These are phyloP conservation scores for Ricordea florida DNA, from an alignment of 92 coral and sea anemone genomes.

Conservation along the genomic window DNA sequence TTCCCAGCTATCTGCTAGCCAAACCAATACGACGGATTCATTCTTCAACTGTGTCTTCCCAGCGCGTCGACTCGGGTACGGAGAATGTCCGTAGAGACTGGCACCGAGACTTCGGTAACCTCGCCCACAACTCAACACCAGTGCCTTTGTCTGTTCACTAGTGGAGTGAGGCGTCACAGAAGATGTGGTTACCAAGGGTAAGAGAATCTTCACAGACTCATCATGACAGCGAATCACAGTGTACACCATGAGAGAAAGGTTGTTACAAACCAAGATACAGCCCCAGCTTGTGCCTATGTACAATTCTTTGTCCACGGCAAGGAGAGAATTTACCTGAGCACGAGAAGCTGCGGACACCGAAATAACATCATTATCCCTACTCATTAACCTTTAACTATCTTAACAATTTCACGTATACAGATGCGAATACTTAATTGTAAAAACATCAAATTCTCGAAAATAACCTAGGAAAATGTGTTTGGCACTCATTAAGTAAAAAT, in stretches of 20 bases:
- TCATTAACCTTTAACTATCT: too few species aligned
- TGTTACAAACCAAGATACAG: constrained; percentile 91
- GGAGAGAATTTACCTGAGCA: constrained; percentile 92
- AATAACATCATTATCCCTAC: too few species aligned
- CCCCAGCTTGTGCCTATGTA: constrained; percentile 98
- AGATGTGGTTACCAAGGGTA: constrained; percentile 89
- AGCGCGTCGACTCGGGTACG: constrained; percentile 81
- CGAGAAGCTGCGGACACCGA: constrained; percentile 68
- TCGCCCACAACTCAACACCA: constrained; percentile 92
- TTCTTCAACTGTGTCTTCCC: constrained; percentile 76
- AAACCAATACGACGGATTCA: constrained; percentile 83
- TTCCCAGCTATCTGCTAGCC: constrained; percentile 96
- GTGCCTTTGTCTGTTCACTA: constrained; percentile 64
- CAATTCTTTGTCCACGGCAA: constrained; percentile 90
- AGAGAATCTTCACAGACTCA: constrained; percentile 72
- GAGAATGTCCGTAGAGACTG: constrained; percentile 77
- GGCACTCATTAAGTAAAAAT: too few species aligned
- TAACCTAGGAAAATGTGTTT: too few species aligned
- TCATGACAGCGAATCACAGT: constrained; percentile 93
- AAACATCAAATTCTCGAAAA: too few species aligned
- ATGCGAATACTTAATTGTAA: too few species aligned
- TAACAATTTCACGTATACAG: too few species aligned
- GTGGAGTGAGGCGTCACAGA: constrained; percentile 47
- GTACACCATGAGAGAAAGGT: constrained; percentile 81
- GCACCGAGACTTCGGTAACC: constrained; percentile 95